A percentile compares a stretch with the other conserved stretches of the same genome.
These are phyloP conservation scores for Pachypanchax playfairii DNA, from an alignment of 2,113 vertebrate species.

Conservation along the genomic window DNA sequence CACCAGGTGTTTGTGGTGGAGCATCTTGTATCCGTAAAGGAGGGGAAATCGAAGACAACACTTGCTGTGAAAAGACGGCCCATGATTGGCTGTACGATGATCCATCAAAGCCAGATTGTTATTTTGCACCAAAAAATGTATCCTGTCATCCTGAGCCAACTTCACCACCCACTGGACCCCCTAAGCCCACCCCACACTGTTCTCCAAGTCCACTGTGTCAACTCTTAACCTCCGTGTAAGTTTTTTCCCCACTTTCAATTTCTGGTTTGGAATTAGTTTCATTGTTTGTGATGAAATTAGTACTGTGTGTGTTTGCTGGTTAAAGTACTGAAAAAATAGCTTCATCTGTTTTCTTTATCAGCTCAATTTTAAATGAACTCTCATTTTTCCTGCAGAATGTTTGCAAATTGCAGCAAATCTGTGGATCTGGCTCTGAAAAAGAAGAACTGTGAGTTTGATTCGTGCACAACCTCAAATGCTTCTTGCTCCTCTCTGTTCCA, in stretches of 20 bases:
- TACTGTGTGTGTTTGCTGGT: too few relatives aligned
- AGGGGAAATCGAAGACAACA: conserved; percentile 55
- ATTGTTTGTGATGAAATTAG: neutral
- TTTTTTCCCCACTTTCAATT: neutral
- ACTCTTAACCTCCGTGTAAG: conserved; percentile 62
- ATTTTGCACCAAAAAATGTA: conserved; percentile 19
- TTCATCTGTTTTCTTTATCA: too few relatives aligned
- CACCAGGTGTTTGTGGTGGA: conserved; percentile 72
- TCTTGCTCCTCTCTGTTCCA: conserved; percentile 64
- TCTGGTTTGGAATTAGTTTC: neutral
- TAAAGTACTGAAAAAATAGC: too few relatives aligned
- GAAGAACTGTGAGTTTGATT: conserved; percentile 68
- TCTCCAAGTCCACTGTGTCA: conserved; percentile 39
- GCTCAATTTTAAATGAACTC: too few relatives aligned
- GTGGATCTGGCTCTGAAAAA: conserved; percentile 45
- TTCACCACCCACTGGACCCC: accelerated
- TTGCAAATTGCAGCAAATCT: conserved; percentile 48
- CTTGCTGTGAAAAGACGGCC: conserved; percentile 74
- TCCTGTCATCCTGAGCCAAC: neutral
- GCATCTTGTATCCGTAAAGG: conserved; percentile 69
- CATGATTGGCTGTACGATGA: conserved; percentile 69
- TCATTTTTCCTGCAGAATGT: conserved; percentile 55
- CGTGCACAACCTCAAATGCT: neutral
- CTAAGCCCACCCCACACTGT: neutral
- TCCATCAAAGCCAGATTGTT: conserved; percentile 66